Conservation (phyloP, 2,113 vertebrate species). For the Ptilorrhoa leucosticta region DNA sequence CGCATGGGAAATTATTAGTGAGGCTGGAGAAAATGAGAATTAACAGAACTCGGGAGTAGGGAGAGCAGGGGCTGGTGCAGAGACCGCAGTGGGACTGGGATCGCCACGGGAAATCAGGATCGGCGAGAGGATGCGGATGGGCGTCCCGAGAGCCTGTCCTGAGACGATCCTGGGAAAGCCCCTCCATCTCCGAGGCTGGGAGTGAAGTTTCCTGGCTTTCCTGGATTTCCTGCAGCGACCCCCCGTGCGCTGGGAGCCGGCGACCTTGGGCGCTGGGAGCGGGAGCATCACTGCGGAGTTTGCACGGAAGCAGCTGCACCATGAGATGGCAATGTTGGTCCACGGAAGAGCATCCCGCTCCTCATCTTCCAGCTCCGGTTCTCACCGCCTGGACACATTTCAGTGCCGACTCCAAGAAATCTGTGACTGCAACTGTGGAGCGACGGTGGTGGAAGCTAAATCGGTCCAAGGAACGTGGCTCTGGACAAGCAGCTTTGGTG, state of each 20-base stretch:
- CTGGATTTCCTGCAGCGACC: background rate
- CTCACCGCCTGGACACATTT: background rate
- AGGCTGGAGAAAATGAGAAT: slow-evolving; percentile 46
- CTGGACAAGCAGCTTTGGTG: background rate
- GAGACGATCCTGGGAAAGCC: accelerated
- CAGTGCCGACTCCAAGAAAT: background rate
- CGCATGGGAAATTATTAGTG: slow-evolving; percentile 51
- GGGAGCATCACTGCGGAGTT: background rate
- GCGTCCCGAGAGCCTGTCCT: accelerated
- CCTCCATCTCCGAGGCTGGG: background rate
- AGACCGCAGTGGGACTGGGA: background rate
- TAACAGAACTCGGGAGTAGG: background rate
- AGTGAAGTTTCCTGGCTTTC: background rate
- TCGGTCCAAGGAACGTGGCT: background rate
- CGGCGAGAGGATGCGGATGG: accelerated
- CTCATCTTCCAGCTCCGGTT: background rate
- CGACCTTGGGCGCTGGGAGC: background rate
- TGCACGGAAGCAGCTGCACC: background rate
- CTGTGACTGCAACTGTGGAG: background rate
- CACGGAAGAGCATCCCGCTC: background rate
- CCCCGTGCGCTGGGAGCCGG: accelerated
- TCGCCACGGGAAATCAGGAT: accelerated
- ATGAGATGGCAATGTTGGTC: slow-evolving; percentile 57
- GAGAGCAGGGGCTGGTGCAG: background rate
- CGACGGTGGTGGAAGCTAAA: background rate